Evolutionary conservation across 2,797 vertebrate species (phyloP), one percentile per base, ranked within the genome.

Genomic region (Pipistrellus pipistrellus): DNA sequence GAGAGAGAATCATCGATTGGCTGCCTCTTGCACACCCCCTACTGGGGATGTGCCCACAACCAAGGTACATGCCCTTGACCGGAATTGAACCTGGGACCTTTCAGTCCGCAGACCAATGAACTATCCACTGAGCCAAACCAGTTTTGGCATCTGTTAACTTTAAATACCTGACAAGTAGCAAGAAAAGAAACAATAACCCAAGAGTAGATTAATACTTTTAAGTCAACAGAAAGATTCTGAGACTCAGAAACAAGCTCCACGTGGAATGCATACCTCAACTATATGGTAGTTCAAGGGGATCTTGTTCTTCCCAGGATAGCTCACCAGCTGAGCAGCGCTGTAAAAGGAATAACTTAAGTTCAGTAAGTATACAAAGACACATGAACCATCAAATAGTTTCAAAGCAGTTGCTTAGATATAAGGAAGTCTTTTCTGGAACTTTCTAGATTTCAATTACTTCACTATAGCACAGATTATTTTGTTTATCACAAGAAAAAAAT

Each of bases 251-350:
- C 8, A 95, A 1, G 30, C 41, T 46, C 62, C 53, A 14, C 57
- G 18, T 75, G 80, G 62, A 96, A 97, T 44, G 62, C 97, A 23
- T 98, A 99, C 99, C 99, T 99, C 99, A 78, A 99, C 99, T 30
- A 99, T 99, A 96, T 99, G 99, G 96, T 99, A 99, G 98, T 99
- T 99, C 97, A 99, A 98, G 0, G 99, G 99, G 96, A 99, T 99
- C 98, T 99, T 99, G 97, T 99, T 99, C 96, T 99, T 99, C 77
- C 99, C 99, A 8, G 99, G 99, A 95, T 99, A 99, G 97, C 99
- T 99, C 94, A 99, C 98, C 82, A 99, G 98, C 97, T 99, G 98
- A 27, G 99, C 99, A 94, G 99, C 99, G 96, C 99, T 99, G 95
- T 44, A 95, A 80, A 92, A 98, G 2, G 95, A 12, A 20, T 2